A percentile compares a stretch with the other conserved stretches of the same genome.
Evolutionary conservation across 2,888 invertebrate species (phyloP).

Genomic region (Agrotis segetum): DNA sequence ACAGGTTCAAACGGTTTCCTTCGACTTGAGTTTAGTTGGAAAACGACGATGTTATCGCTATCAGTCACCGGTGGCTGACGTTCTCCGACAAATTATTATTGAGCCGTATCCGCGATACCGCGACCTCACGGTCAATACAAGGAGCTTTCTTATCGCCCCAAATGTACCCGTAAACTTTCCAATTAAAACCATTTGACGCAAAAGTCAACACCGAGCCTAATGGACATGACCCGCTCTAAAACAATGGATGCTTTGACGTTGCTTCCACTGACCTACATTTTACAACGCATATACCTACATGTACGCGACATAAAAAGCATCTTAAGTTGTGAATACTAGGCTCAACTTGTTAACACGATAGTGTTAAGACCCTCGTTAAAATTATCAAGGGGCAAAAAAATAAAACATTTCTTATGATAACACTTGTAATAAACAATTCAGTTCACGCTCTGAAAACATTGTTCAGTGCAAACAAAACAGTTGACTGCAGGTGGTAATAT

Average conservation of each 20-base stretch:
- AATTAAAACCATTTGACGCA: conserved; percentile 63
- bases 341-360: conserved; percentile 31
- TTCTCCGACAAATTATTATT: conserved; percentile 75
- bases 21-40: conserved; percentile 54
- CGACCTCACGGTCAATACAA: conserved; percentile 68
- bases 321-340: conserved; percentile 36
- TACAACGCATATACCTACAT: conserved; percentile 11
- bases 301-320: conserved; percentile 43
- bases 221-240: conserved; percentile 56
- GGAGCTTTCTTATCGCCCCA: conserved; percentile 68
- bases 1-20: conserved; percentile 62
- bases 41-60: conserved; percentile 62
- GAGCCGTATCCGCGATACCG: conserved; percentile 64
- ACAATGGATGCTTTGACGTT: conserved; percentile 62
- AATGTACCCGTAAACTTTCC: conserved; percentile 56
- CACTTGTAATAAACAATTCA: conserved; percentile 45
- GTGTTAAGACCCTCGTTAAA: conserved; percentile 50
- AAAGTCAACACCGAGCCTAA: conserved; percentile 60
- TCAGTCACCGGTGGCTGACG: conserved; percentile 62
- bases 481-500: conserved; percentile 52
- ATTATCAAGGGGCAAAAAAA: conserved; percentile 56
- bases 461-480: conserved; percentile 41
- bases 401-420: conserved; percentile 50
- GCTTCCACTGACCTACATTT: conserved; percentile 65
- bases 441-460: conserved; percentile 32